phyloP scores from a whole-genome alignment of 2,113 vertebrate genomes.

The Tetrao urogallus region DNA sequence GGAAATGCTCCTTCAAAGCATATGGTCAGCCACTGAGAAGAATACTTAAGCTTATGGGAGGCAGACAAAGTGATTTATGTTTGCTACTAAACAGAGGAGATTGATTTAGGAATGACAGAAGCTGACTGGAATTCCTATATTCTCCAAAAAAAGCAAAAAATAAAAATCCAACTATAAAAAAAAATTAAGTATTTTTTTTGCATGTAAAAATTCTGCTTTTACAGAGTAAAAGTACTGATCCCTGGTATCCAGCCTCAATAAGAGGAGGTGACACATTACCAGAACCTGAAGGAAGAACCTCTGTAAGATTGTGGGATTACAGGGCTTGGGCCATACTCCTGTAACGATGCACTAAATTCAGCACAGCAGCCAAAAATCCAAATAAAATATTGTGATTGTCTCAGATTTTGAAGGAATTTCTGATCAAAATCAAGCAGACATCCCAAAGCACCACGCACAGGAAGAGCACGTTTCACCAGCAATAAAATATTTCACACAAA shows the following conservation, averaged over 20 bases:
- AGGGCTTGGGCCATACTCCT: background rate
- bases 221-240: background rate
- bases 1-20: background rate
- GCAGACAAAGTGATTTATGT: background rate
- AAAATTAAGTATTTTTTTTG: background rate
- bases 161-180: background rate
- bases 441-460: background rate
- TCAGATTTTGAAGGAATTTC: background rate
- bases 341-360: background rate
- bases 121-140: background rate
- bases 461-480: background rate
- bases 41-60: background rate
- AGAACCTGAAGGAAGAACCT: background rate
- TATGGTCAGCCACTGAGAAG: background rate
- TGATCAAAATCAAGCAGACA: background rate
- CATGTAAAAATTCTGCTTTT: background rate
- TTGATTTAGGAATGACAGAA: background rate
- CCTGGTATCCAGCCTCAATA: background rate
- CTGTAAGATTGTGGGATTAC: background rate
- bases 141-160: background rate
- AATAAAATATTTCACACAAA: background rate
- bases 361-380: background rate
- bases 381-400: background rate
- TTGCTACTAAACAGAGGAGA: background rate
- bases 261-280: background rate